A percentile compares a stretch with the other conserved stretches of the same genome.
Conservation (phyloP, 2,888 invertebrate species). For the Agonopterix alstromeriana region DNA sequence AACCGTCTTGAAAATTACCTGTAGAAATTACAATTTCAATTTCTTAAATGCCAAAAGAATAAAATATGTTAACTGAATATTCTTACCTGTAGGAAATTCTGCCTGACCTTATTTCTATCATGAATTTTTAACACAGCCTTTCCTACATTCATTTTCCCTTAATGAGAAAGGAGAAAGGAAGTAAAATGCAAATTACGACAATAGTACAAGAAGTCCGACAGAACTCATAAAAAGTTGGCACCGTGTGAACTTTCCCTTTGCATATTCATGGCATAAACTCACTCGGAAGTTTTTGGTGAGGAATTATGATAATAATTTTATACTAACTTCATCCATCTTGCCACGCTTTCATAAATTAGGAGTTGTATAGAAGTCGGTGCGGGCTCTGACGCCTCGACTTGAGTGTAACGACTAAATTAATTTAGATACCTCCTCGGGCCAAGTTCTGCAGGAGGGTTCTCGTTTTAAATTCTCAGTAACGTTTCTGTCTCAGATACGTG, state of each 20-base stretch:
- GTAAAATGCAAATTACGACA: slow-evolving; percentile 55
- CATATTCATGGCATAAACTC: slow-evolving; percentile 68
- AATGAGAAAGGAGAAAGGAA: slow-evolving; percentile 13
- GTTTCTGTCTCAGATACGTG: slow-evolving; percentile 10
- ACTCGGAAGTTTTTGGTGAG: slow-evolving; percentile 70
- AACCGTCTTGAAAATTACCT: neutral
- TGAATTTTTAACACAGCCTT: no score
- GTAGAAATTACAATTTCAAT: no score
- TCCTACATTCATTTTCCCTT: slow-evolving; percentile 3
- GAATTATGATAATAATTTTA: slow-evolving; percentile 72
- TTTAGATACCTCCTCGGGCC: slow-evolving; percentile 1
- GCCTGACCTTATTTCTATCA: no score
- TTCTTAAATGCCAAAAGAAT: no score
- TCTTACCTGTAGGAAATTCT: no score
- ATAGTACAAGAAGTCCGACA: slow-evolving; percentile 51
- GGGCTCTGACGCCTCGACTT: slow-evolving; percentile 30
- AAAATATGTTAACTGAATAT: no score
- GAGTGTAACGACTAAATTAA: slow-evolving; percentile 25
- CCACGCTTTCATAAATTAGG: slow-evolving; percentile 46
- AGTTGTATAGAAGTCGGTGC: slow-evolving; percentile 33
- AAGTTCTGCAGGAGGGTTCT: slow-evolving; percentile 1
- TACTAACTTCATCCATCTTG: slow-evolving; percentile 65
- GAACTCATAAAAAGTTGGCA: slow-evolving; percentile 63
- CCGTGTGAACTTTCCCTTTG: slow-evolving; percentile 63
- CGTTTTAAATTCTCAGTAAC: slow-evolving; percentile 12